Percentiles rank a stretch among this genome's conserved stretches.
Conservation (phyloP, 2,113 vertebrate species). For the Ammodramus savannarum region DNA sequence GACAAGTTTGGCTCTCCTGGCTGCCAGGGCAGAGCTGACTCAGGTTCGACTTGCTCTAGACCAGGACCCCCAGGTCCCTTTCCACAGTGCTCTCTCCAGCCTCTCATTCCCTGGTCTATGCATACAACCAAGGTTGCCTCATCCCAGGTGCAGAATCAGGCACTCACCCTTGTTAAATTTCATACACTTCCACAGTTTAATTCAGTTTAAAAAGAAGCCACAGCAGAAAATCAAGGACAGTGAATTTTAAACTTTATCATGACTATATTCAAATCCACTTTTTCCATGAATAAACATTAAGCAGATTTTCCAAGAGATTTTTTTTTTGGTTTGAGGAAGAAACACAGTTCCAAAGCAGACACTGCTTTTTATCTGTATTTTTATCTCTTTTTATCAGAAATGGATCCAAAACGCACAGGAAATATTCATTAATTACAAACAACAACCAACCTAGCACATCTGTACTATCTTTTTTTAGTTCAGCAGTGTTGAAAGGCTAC, state of each 20-base stretch:
- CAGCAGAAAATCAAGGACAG: neutral
- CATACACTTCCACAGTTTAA: neutral
- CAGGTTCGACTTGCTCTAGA: accelerated
- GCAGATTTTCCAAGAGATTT: neutral
- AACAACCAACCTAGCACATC: neutral
- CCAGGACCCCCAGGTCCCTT: accelerated
- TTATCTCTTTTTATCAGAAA: neutral
- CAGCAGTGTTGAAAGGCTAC: neutral
- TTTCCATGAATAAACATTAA: neutral
- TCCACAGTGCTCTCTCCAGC: accelerated
- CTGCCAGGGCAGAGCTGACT: neutral
- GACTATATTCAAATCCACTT: neutral
- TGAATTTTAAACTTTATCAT: neutral
- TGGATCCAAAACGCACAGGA: neutral
- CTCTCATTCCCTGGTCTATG: neutral
- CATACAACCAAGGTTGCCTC: neutral
- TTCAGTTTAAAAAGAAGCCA: neutral
- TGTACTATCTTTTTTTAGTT: neutral
- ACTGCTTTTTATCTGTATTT: neutral
- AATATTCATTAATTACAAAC: neutral
- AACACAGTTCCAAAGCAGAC: neutral
- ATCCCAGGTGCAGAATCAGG: neutral
- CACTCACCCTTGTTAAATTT: neutral
- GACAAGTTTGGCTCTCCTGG: accelerated
- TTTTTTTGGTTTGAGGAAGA: neutral